Evolutionary conservation across 1,140 invertebrate species (phyloP), one percentile per base, ranked within the genome.

Genomic region (Drosophila takahashii): DNA sequence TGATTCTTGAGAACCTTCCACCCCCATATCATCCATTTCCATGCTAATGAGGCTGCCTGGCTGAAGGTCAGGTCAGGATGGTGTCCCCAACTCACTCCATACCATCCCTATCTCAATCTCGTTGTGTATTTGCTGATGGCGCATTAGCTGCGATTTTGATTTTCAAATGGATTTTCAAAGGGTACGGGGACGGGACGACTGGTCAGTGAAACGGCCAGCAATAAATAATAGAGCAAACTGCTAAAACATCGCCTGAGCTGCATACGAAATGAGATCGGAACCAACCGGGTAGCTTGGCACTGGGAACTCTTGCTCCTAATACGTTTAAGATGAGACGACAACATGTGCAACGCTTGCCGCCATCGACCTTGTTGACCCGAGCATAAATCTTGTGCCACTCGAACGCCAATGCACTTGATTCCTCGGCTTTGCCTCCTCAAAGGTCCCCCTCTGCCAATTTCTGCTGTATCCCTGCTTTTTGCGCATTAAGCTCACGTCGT

Each of bases 311-410:
- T 62, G 54, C 78, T 59, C 65, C 84, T 89, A 89, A 89, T 89
- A 89, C 84, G 85, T 89, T 89, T 90, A 89, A 89, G 84, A 89
- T 89, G 85, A 80, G 84, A 83, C 85, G 85, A 84, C 84, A 89
- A 84, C 84, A 89, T 89, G 84, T 89, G 84, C 84, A 84, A 74
- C 77, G 84, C 74, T 87, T 76, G 81, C 79, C 75, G 60, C 74
- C 73, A 74, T 74, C 75, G 83, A 72, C 57, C 51, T 80, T 56
- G 77, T 62, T 80, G 80, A 84, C 76, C 76, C 81, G 65, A 64
- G 80, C 76, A 86, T 86, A 86, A 86, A 86, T 86, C 83, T 86
- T 89, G 56, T 66, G 78, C 67, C 70, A 83, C 74, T 83, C 83
- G 83, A 86, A 74, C 71, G 61, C 66, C 79, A 79, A 65, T 84